Evolutionary conservation across 2,797 vertebrate species (phyloP), one percentile per base, ranked within the genome.

Genomic region (Australoheros facetus): DNA sequence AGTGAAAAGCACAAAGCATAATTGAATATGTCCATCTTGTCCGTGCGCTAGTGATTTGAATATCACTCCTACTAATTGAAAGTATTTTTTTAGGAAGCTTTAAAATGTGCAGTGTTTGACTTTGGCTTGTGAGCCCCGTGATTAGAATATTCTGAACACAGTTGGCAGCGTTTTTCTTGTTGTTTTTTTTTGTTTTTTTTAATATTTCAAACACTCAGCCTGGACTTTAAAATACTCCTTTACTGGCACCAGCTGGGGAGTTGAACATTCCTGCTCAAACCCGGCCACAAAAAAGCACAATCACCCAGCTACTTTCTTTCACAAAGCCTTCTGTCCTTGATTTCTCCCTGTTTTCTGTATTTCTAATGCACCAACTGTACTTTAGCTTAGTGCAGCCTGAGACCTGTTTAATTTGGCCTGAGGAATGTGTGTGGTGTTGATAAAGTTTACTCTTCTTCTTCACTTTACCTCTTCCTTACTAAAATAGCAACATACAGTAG

Each of bases 21-120:
- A 86, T 78, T 88, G 83, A 87, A 80, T 86, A 82, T 75, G 79
- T 77, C 73, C 56, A 10, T 78, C 34, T 82, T 76, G 69, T 84
- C 60, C 76, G 55, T 60, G 69, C 73, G 83, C 75, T 85, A 90
- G 83, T 85, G 71, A 78, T 88, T 89, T 89, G 32, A 85, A 81
- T 80, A 73, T 73, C 56, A 73, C 70, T 82, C 69, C 73, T 72
- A 70, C 81, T 79, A 85, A 84, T 83, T 85, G 45, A 85, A 89
- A 81, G 17, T 72, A 60, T 84, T 86, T 84, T 85, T 85, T 78
- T 60, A 73, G 64, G 72, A 77, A 71, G 57, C 73, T 82, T 82
- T 81, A 59, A 85, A 80, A 87, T 81, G 72, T 71, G 58, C 56
- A 75, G 53, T 79, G 73, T 84, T 77, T 71, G 53, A 77, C 76